Conservation (phyloP, 2,888 invertebrate species). For the Xanthia togata region DNA sequence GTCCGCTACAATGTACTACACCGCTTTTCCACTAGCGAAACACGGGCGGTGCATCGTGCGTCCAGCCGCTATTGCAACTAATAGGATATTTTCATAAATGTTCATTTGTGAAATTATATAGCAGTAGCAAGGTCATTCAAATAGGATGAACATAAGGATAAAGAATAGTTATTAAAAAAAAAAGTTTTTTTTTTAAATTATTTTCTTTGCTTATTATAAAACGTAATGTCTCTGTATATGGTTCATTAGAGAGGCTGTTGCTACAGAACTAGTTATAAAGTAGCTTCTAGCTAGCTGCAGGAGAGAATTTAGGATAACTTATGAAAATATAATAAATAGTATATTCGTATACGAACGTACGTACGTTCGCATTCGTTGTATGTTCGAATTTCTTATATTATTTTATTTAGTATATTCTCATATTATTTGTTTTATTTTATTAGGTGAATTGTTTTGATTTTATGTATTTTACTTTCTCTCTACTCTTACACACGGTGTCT, state of each 20-base stretch:
- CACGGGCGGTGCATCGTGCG: constrained; percentile 75
- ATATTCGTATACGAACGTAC: too few relatives aligned
- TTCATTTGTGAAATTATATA: constrained; percentile 15
- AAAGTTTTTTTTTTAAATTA: too few relatives aligned
- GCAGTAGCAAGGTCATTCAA: background rate
- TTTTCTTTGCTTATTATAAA: background rate
- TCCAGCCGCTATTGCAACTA: constrained; percentile 61
- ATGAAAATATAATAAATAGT: background rate
- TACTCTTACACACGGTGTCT: too few relatives aligned
- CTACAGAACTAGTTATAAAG: background rate
- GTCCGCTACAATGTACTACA: constrained; percentile 87
- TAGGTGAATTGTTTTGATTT: too few relatives aligned
- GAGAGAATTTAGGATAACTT: background rate
- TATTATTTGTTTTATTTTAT: too few relatives aligned
- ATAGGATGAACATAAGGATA: background rate
- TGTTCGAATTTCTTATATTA: too few relatives aligned
- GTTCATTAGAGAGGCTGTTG: background rate
- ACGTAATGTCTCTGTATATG: background rate
- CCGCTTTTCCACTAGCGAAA: constrained; percentile 82
- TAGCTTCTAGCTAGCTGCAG: too few relatives aligned
- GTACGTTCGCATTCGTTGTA: too few relatives aligned
- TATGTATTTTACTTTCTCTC: too few relatives aligned
- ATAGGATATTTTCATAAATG: constrained; percentile 38
- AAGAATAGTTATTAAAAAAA: background rate
- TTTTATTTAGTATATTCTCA: too few relatives aligned